phyloP scores from a whole-genome alignment of 1,140 invertebrate genomes.

The Chironomus striatipennis region DNA sequence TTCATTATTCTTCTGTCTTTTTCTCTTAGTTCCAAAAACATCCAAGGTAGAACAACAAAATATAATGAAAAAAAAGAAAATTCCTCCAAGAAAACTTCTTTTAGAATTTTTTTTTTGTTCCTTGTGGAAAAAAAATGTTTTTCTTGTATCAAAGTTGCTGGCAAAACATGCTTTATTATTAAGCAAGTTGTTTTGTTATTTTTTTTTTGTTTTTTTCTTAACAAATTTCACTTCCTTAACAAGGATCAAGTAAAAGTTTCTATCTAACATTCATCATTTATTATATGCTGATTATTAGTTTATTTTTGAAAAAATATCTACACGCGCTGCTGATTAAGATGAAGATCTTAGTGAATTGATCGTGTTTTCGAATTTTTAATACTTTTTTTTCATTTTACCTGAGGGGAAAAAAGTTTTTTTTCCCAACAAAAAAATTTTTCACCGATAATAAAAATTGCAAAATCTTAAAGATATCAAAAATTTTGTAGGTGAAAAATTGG shows the following conservation, averaged over 20 bases:
- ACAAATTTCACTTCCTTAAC: slow-evolving; percentile 3
- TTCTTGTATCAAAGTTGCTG: slow-evolving; percentile 8
- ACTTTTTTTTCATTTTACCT: too few species aligned
- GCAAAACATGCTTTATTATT: slow-evolving; percentile 11
- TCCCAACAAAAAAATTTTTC: too few species aligned
- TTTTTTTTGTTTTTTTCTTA: neutral
- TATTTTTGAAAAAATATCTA: too few species aligned
- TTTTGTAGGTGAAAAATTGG: too few species aligned
- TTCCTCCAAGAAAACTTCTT: neutral
- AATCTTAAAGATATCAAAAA: too few species aligned
- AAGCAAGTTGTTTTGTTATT: slow-evolving; percentile 11
- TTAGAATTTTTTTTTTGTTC: neutral
- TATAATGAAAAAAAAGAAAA: neutral
- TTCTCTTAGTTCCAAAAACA: too few species aligned
- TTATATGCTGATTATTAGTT: neutral
- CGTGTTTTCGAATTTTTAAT: too few species aligned
- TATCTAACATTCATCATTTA: neutral
- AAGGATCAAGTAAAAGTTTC: neutral
- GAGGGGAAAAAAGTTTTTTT: too few species aligned
- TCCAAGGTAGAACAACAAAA: neutral
- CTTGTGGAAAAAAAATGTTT: neutral
- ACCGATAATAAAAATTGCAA: too few species aligned
- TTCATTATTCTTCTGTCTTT: neutral
- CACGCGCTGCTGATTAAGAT: too few species aligned
- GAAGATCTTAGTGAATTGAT: too few species aligned